Evolutionary conservation across 2,113 vertebrate genomes (phyloP).

Genomic region (Mystacornis crossleyi): DNA sequence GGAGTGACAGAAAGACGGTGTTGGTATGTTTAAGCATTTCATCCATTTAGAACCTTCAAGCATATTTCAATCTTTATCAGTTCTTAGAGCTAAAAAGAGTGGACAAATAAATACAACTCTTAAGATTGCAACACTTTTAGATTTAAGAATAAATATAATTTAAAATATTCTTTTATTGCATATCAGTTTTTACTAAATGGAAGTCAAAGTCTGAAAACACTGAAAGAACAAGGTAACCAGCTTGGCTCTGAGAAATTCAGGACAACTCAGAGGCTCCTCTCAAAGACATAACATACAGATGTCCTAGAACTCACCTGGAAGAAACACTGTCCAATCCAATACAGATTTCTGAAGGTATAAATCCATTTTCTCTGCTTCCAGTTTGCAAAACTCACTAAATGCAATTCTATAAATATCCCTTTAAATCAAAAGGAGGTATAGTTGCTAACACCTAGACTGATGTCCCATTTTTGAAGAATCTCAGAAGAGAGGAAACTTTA

Average conservation of each 20-base stretch:
- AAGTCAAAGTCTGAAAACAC: background rate
- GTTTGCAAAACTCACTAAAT: background rate
- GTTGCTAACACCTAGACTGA: background rate
- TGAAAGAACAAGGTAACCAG: background rate
- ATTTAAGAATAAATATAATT: background rate
- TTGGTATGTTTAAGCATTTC: background rate
- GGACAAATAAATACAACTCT: conserved; percentile 10
- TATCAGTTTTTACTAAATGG: background rate
- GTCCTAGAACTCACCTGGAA: background rate
- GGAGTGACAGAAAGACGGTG: background rate
- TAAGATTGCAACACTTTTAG: background rate
- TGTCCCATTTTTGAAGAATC: background rate
- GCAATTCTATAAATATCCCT: background rate
- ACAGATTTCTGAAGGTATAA: background rate
- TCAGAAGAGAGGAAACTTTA: background rate
- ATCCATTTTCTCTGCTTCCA: background rate
- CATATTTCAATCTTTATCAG: background rate
- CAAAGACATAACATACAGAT: background rate
- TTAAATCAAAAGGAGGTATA: background rate
- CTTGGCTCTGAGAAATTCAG: background rate
- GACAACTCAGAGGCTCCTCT: background rate
- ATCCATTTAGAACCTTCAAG: background rate
- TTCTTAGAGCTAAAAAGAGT: background rate
- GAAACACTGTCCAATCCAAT: background rate
- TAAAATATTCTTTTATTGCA: background rate